Base-by-base conservation (phyloP, 1,140 invertebrate genomes). In the Rhagoletis zephyria region DNA sequence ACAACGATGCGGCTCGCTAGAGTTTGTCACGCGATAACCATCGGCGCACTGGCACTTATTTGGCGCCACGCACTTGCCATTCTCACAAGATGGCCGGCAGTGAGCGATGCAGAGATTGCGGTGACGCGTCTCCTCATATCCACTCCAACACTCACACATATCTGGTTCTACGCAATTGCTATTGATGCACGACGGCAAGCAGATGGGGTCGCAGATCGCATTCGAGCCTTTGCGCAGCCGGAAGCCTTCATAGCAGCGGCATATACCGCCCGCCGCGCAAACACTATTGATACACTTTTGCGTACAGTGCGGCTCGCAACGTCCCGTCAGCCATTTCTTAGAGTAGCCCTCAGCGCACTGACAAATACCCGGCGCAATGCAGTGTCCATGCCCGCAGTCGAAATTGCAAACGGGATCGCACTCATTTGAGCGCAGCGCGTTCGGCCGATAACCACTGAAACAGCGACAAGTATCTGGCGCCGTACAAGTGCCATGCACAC, bases 101-200 rank as follows among this genome's bases (percentile, higher is more conserved):
- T 61, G 89, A 16, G 92, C 90, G 0, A 89, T 51, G 85, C 92
- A 93, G n/a, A 90, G 19, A 85, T 90, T 89, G 1, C 77, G 61
- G n/a, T 89, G 51, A 61, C 87, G 89, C 30, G 91, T 93, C n/a
- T 92, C 90, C 89, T 92, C 91, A 59, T 89, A 93, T 51, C 92
- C 92, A 0, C 60, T 19, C 48, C 64, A 89, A 60, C 92, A 93
- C 16, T 90, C 88, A 86, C 92, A 93, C 40, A 81, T 89, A 85
- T 93, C 91, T 3, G 94, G 94, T 45, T 93, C 94, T 0, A 94
- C 90, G 87, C 95, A 95, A 45, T 93, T 93, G 12, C 94, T 94
- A 63, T 94, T 93, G 0, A 88, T 87, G 89, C 94, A 94, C 9
- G 48, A 63, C 19, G 93, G 90, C 1, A 89, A 70, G 88, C 94